phyloP scores from a whole-genome alignment of 2,888 invertebrate genomes.

The Polyploca ridens region DNA sequence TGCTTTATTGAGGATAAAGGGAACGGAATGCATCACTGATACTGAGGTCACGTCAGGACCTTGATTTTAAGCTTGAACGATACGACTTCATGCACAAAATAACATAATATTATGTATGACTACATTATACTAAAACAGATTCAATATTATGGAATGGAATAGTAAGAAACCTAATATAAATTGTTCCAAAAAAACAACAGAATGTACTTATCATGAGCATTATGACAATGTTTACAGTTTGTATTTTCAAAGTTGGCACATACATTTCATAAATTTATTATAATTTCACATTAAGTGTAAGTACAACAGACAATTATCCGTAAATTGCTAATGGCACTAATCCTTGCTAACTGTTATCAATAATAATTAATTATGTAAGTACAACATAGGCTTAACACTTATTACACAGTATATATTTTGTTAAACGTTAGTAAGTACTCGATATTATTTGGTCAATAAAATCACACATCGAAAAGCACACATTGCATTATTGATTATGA shows the following conservation, averaged over 20 bases:
- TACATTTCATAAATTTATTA: conserved; percentile 50
- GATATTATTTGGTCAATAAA: conserved; percentile 67
- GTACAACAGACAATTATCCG: conserved; percentile 32
- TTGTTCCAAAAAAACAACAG: background rate
- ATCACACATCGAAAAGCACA: conserved; percentile 64
- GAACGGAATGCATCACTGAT: background rate
- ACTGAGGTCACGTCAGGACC: background rate
- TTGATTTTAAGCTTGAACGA: background rate
- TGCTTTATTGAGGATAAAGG: background rate
- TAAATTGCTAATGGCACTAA: conserved; percentile 24
- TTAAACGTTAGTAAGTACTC: conserved; percentile 53
- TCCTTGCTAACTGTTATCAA: conserved; percentile 12
- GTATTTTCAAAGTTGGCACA: conserved; percentile 46
- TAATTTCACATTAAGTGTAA: conserved; percentile 19
- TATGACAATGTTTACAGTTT: background rate
- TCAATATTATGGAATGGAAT: no score
- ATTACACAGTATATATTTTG: conserved; percentile 41
- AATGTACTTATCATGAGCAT: background rate
- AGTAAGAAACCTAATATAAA: no score
- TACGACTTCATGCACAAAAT: background rate
- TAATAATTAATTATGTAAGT: conserved; percentile 34
- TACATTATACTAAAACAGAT: background rate
- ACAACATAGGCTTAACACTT: conserved; percentile 34
- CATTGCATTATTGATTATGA: conserved; percentile 24
- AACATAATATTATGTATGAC: background rate